Conservation (phyloP, 2,888 invertebrate species). For the Hedychridium roseum region DNA sequence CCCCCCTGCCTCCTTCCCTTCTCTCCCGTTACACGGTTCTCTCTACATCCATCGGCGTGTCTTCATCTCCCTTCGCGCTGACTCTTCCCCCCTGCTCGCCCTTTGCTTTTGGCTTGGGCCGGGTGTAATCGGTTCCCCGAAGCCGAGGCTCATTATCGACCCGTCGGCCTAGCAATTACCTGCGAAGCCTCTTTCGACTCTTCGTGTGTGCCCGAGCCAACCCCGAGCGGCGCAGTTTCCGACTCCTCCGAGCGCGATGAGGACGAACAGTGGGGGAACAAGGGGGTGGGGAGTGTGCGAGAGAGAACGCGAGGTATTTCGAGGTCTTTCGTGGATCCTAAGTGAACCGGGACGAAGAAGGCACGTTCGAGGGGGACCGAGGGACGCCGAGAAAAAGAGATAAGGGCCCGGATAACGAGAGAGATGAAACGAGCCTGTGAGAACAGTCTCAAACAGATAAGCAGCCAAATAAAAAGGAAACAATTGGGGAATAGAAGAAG, state of each 20-base stretch:
- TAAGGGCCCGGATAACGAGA: no score
- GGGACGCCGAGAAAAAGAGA: no score
- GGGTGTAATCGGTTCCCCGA: slow-evolving; percentile 64
- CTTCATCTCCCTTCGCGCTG: neutral
- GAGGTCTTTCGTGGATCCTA: slow-evolving; percentile 33
- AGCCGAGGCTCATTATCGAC: slow-evolving; percentile 65
- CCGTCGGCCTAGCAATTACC: slow-evolving; percentile 65
- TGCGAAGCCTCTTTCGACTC: slow-evolving; percentile 59
- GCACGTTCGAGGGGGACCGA: no score
- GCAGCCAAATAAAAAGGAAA: no score
- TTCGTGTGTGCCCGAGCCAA: slow-evolving; percentile 51
- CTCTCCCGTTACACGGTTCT: slow-evolving; percentile 7
- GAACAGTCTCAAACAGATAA: no score
- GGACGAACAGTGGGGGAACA: slow-evolving; percentile 20
- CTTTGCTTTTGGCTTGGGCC: slow-evolving; percentile 44
- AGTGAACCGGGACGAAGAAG: no score
- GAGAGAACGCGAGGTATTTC: slow-evolving; percentile 38
- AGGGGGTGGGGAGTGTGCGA: slow-evolving; percentile 47
- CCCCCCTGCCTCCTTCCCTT: slow-evolving; percentile 14
- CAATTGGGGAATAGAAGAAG: no score
- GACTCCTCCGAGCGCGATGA: slow-evolving; percentile 24
- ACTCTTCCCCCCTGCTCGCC: neutral
- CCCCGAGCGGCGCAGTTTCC: no score
- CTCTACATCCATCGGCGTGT: neutral
- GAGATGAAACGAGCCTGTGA: no score